Percentiles rank a stretch among this genome's conserved stretches.
These are phyloP conservation scores for Corbicula japonica DNA, from an alignment of 2,888 invertebrate genomes.

Conservation along the genomic window DNA sequence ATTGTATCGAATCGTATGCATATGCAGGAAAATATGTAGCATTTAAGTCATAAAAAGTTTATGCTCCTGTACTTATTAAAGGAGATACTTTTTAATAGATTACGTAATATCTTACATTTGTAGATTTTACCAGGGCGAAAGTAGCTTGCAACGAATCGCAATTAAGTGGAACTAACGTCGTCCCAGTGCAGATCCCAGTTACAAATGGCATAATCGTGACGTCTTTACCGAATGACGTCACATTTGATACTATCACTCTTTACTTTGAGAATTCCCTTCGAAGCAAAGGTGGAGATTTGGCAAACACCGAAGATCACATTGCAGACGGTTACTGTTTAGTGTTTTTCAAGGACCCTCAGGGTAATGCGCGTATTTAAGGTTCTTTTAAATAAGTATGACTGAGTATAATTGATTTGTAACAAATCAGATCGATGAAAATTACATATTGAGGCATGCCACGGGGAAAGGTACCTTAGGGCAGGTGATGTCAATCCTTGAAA, in stretches of 20 bases:
- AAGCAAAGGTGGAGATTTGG: conserved; percentile 54
- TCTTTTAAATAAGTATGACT: background rate
- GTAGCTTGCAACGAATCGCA: conserved; percentile 30
- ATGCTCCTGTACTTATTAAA: too few species aligned
- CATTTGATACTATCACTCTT: conserved; percentile 44
- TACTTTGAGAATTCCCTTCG: conserved; percentile 63
- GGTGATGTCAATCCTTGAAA: background rate
- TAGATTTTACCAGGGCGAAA: conserved; percentile 50
- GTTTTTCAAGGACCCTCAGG: conserved; percentile 47
- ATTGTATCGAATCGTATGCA: too few species aligned
- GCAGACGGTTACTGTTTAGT: conserved; percentile 56
- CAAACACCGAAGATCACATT: conserved; percentile 37
- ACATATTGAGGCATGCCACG: background rate
- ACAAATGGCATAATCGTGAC: conserved; percentile 51
- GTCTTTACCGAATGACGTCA: conserved; percentile 20
- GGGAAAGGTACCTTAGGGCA: background rate
- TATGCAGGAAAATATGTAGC: too few species aligned
- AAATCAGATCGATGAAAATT: background rate
- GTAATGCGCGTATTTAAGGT: conserved; percentile 26
- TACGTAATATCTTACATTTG: background rate
- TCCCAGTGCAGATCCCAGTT: conserved; percentile 48
- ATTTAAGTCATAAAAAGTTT: too few species aligned
- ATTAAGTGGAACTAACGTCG: conserved; percentile 46
- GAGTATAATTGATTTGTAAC: background rate
- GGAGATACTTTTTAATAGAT: background rate